A percentile compares a stretch with the other conserved stretches of the same genome.
Conservation (phyloP, 2,888 invertebrate genomes). For the Ephialtes manifestator region DNA sequence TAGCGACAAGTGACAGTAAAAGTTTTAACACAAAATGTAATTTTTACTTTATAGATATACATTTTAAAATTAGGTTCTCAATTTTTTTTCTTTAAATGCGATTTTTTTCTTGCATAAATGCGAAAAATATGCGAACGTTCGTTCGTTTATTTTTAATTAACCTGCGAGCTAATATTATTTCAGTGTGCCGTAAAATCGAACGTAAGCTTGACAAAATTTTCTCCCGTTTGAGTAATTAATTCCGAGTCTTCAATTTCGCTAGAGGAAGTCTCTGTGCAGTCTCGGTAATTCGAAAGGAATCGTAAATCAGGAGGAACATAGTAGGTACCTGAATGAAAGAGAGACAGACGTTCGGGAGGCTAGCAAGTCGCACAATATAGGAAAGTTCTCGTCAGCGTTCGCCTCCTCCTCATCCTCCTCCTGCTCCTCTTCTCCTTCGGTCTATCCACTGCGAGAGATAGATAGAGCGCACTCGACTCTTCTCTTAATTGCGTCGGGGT, state of each 20-base stretch:
- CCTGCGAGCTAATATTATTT: no score
- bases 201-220: background rate
- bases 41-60: no score
- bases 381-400: slow-evolving; percentile 47
- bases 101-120: background rate
- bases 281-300: slow-evolving; percentile 34
- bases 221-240: background rate
- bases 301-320: slow-evolving; percentile 37
- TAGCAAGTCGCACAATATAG: slow-evolving; percentile 31
- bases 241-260: slow-evolving; percentile 14
- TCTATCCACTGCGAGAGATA: slow-evolving; percentile 57
- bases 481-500: slow-evolving; percentile 72
- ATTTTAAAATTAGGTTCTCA: no score
- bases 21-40: no score
- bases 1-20: no score
- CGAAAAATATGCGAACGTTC: background rate
- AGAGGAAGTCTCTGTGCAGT: slow-evolving; percentile 2
- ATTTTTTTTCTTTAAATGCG: no score
- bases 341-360: slow-evolving; percentile 1
- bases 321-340: slow-evolving; percentile 9
- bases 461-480: slow-evolving; percentile 64
- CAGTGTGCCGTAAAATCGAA: background rate
- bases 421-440: background rate
- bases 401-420: slow-evolving; percentile 8
- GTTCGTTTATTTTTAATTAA: no score